phyloP scores from a whole-genome alignment of 2,113 vertebrate genomes.

The Calidris pygmaea region DNA sequence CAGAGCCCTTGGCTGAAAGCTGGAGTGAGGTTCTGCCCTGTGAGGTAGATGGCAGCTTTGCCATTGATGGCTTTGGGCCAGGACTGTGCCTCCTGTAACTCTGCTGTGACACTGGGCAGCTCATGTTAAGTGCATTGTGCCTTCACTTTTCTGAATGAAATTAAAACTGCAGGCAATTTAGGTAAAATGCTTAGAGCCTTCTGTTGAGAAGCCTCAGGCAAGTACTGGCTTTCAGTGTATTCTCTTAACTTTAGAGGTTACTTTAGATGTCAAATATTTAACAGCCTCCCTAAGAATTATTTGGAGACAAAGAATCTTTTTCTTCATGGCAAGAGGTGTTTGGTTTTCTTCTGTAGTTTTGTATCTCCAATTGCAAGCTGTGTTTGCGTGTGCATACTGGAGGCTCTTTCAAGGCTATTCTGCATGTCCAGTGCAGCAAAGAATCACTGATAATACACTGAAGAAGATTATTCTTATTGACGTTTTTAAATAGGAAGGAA shows the following conservation, averaged over 20 bases:
- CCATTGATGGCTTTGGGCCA: not conserved
- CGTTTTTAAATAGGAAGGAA: not conserved
- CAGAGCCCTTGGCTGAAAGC: not conserved
- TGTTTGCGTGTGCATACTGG: not conserved
- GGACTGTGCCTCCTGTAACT: not conserved
- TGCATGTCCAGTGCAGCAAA: not conserved
- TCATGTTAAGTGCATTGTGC: accelerated
- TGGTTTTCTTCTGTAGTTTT: not conserved
- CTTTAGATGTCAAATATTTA: not conserved
- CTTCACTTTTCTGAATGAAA: not conserved
- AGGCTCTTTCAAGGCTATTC: not conserved
- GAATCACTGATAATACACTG: not conserved
- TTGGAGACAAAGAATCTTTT: not conserved
- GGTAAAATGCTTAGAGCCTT: not conserved
- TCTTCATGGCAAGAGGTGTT: not conserved
- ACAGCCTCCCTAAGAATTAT: not conserved
- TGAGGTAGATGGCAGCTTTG: not conserved
- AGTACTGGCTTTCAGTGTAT: not conserved
- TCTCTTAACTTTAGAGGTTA: not conserved
- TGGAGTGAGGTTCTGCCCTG: not conserved
- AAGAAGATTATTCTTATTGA: not conserved
- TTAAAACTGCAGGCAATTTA: not conserved
- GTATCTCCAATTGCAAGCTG: not conserved
- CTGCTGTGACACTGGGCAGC: accelerated
- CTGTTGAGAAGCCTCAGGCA: not conserved